Evolutionary conservation across 2,888 invertebrate genomes (phyloP).

Genomic region (Julus scanicus): DNA sequence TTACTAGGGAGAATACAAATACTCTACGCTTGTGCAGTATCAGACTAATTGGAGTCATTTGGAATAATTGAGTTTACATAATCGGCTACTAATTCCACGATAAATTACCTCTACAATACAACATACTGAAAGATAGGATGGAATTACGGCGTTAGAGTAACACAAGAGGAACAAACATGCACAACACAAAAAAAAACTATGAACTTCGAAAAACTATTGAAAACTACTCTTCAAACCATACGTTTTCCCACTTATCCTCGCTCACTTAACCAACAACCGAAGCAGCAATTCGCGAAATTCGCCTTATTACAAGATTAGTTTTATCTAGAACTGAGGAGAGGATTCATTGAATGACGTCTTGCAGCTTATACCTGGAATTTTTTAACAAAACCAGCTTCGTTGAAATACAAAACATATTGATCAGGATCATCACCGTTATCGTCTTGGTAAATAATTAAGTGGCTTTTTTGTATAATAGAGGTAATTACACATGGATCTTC

Average conservation of each 20-base stretch:
- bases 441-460: too few species aligned
- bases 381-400: too few species aligned
- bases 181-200: background rate
- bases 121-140: background rate
- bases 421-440: too few species aligned
- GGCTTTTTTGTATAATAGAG: too few species aligned
- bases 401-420: too few species aligned
- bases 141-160: background rate
- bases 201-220: background rate
- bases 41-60: constrained; percentile 43
- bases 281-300: background rate
- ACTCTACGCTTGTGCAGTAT: background rate
- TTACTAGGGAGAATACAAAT: background rate
- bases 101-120: background rate
- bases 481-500: too few species aligned
- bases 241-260: background rate
- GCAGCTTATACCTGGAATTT: too few species aligned
- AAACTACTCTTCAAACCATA: background rate
- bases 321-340: too few species aligned
- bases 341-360: too few species aligned
- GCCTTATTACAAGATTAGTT: too few species aligned
- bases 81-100: constrained; percentile 37
- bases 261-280: background rate
- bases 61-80: constrained; percentile 45
- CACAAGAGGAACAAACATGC: background rate